These are phyloP conservation scores for Enteromius fasciolatus DNA, from an alignment of 2,797 vertebrate genomes.

Conservation along the genomic window DNA sequence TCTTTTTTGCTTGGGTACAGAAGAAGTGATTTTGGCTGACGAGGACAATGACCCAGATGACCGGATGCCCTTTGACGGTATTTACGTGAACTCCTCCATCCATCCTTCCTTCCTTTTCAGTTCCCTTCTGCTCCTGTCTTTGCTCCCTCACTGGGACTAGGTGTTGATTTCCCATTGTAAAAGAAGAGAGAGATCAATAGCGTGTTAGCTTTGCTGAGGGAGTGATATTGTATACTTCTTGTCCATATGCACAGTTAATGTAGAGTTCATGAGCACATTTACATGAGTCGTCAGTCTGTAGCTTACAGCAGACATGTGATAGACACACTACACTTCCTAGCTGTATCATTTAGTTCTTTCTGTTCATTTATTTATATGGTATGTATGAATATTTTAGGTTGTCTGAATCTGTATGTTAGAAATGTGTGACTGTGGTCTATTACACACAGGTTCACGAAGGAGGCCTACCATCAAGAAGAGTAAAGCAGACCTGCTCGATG, in stretches of 20 bases:
- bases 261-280: slow-evolving; percentile 18
- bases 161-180: slow-evolving; percentile 30
- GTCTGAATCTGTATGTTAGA: neutral
- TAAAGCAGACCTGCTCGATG: slow-evolving; percentile 90
- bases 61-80: slow-evolving; percentile 84
- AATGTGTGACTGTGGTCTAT: slow-evolving; percentile 2
- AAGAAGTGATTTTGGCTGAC: slow-evolving; percentile 93
- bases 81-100: slow-evolving; percentile 23
- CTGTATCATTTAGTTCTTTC: neutral
- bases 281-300: slow-evolving; percentile 7
- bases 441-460: slow-evolving; percentile 82
- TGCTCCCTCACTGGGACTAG: slow-evolving; percentile 33
- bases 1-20: slow-evolving; percentile 69
- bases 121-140: neutral
- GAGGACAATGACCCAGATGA: slow-evolving; percentile 87
- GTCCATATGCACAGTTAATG: slow-evolving; percentile 6
- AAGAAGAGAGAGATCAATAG: slow-evolving; percentile 29
- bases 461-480: slow-evolving; percentile 91
- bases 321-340: neutral
- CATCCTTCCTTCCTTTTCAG: slow-evolving; percentile 20
- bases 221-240: slow-evolving; percentile 48
- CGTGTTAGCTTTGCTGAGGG: slow-evolving; percentile 45
- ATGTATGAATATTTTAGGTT: slow-evolving; percentile 10
- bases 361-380: neutral
- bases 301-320: slow-evolving; percentile 4